Conservation (phyloP, 2,797 vertebrate species). For the Aulostomus chinensis region DNA sequence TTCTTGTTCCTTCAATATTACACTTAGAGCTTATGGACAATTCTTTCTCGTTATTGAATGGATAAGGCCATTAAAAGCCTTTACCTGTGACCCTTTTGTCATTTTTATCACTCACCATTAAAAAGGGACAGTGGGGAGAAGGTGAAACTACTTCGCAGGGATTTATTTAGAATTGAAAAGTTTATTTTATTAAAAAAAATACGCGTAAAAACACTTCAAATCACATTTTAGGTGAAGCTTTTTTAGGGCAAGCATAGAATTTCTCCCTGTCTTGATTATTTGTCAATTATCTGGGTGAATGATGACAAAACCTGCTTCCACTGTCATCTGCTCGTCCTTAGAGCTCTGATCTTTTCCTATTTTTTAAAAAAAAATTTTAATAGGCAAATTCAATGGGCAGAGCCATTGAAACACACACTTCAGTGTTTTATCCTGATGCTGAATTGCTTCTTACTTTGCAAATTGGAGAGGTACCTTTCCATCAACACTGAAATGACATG, state of each 20-base stretch:
- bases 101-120: slow-evolving; percentile 30
- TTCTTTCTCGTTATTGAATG: slow-evolving; percentile 34
- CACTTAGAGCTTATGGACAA: slow-evolving; percentile 26
- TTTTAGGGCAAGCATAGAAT: too few species aligned
- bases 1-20: slow-evolving; percentile 33
- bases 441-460: slow-evolving; percentile 16
- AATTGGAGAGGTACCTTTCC: slow-evolving; percentile 4
- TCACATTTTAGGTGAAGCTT: slow-evolving; percentile 13
- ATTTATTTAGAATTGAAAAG: slow-evolving; percentile 18
- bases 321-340: too few species aligned
- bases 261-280: too few species aligned
- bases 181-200: slow-evolving; percentile 29
- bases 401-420: slow-evolving; percentile 20
- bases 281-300: too few species aligned
- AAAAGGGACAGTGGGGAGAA: slow-evolving; percentile 29
- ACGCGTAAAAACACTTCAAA: slow-evolving; percentile 30
- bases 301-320: too few species aligned
- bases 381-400: too few species aligned
- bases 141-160: slow-evolving; percentile 18
- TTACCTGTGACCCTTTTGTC: slow-evolving; percentile 20
- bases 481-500: slow-evolving; percentile 24
- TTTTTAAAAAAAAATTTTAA: too few species aligned
- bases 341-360: too few species aligned
- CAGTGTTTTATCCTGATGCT: slow-evolving; percentile 10
- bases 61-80: slow-evolving; percentile 28